Base-by-base conservation (phyloP, 2,888 invertebrate genomes). In the Drosophila greeni region DNA sequence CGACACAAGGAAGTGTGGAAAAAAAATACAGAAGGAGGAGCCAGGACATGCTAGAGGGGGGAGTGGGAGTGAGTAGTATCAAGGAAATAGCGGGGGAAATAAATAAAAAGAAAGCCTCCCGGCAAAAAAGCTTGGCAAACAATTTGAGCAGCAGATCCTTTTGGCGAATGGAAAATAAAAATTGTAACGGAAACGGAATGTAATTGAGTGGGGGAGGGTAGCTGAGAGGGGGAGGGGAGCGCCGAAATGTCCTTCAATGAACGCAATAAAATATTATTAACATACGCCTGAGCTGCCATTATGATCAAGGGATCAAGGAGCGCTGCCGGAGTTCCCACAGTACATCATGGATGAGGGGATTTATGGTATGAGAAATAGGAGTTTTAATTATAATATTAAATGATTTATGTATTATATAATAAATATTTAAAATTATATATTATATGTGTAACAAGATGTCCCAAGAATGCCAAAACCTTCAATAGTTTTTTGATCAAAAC, bases 81-180 rank as follows among this genome's bases (percentile, higher is more conserved):
- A 26, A 16, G 29, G 18, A 14, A 31, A 18, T 36, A 51, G 26
- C 16, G 29, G 18, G 9, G 31, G 31, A 9, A 43, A 47, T 47
- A 47, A 47, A 47, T 47, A 47, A 47, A 47, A 47, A 47, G 45
- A 45, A 37, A 45, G 53, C 67, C 59, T 43, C 53, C 67, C 37
- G 49, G 52, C 42, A 54, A 54, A 64, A 67, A 67, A 48, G 65
- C 66, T 65, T 49, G 65, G 55, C 65, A 64, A 64, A 54, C 64
- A 65, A 65, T 64, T 65, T 65, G 64, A 64, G 45, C 33, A 53
- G 33, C 53, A 47, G 65, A 64, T 64, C 54, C 54, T 54, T 24
- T 29, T 29, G 65, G 43, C 42, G 37, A 65, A 66, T 36, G 55
- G 34, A 4, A 23, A 24, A 49, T 24, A 20, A 48, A 51, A 56